These are phyloP conservation scores for Platichthys stellatus DNA, from an alignment of 2,113 vertebrate genomes.

Conservation along the genomic window DNA sequence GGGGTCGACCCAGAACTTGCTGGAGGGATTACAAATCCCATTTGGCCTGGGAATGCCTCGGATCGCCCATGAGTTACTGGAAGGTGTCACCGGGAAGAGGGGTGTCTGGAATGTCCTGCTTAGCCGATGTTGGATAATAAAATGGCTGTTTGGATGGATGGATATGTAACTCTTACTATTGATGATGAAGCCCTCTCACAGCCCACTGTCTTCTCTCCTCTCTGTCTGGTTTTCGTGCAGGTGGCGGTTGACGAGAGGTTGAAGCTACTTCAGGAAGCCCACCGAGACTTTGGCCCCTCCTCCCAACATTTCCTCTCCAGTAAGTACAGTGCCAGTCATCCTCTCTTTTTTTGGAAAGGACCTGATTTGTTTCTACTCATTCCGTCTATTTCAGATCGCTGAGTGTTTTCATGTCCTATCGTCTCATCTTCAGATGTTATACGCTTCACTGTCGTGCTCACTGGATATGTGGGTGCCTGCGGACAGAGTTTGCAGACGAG, in stretches of 20 bases:
- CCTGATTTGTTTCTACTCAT: conserved; percentile 10
- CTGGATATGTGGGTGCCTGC: background rate
- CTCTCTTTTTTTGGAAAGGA: background rate
- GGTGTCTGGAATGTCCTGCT: no score
- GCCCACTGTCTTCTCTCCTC: conserved; percentile 17
- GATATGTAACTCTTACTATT: no score
- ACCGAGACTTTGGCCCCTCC: conserved; percentile 93
- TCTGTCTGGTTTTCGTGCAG: conserved; percentile 73
- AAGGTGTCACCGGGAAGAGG: no score
- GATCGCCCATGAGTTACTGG: no score
- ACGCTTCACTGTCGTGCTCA: background rate
- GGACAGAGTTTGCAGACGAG: conserved; percentile 23
- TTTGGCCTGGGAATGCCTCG: no score
- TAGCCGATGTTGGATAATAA: no score
- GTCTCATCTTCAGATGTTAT: conserved; percentile 4
- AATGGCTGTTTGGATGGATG: no score
- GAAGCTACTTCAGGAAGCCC: conserved; percentile 93
- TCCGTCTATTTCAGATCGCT: conserved; percentile 14
- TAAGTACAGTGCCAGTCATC: conserved; percentile 79
- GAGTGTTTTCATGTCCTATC: conserved; percentile 1
- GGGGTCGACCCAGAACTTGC: no score
- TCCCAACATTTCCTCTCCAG: conserved; percentile 97
- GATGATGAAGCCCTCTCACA: background rate
- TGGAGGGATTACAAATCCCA: no score
- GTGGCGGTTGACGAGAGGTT: conserved; percentile 92